A percentile compares a stretch with the other conserved stretches of the same genome.
phyloP scores from a whole-genome alignment of 2,888 invertebrate species.

The Eristalinus aeneus region DNA sequence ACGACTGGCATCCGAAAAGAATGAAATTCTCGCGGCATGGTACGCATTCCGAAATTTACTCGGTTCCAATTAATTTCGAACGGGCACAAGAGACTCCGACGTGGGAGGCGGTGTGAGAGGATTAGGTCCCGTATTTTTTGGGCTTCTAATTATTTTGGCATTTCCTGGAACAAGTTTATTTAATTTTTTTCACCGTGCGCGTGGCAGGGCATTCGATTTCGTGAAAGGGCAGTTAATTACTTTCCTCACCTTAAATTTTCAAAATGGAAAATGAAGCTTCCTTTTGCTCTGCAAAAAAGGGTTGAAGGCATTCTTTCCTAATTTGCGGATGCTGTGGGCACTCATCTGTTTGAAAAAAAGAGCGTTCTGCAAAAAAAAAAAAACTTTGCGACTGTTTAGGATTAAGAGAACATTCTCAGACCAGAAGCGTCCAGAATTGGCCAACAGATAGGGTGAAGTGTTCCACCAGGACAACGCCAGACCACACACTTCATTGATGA shows the following conservation, averaged over 20 bases:
- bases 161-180: background rate
- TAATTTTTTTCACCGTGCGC: background rate
- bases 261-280: background rate
- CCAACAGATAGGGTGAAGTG: too few species aligned
- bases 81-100: too few species aligned
- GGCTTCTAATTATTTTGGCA: background rate
- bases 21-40: background rate
- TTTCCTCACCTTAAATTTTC: background rate
- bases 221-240: background rate
- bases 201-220: background rate
- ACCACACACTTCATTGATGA: too few species aligned
- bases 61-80: conserved; percentile 3
- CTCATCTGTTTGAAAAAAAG: too few species aligned
- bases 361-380: too few species aligned
- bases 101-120: background rate
- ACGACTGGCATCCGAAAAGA: background rate
- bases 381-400: too few species aligned
- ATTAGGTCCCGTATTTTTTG: background rate
- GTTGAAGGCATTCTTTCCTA: too few species aligned
- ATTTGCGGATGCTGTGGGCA: too few species aligned
- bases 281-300: too few species aligned
- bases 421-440: too few species aligned
- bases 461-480: too few species aligned
- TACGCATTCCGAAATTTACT: background rate
- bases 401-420: too few species aligned